A percentile compares a stretch with the other conserved stretches of the same genome.
phyloP scores from a whole-genome alignment of 2,888 invertebrate genomes.

The Tachystola acroxantha region DNA sequence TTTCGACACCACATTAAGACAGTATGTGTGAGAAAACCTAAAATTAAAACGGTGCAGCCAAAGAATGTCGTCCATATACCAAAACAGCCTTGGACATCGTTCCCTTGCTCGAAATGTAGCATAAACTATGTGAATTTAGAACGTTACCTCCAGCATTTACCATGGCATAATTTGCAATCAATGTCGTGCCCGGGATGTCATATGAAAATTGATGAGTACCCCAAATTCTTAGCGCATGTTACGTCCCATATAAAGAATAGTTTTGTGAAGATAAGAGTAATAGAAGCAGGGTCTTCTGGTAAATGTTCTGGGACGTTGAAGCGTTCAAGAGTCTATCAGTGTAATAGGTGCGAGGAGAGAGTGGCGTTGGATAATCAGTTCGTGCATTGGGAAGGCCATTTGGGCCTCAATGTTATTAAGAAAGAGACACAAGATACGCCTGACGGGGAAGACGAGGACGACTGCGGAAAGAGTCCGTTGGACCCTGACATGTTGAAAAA shows the following conservation, averaged over 20 bases:
- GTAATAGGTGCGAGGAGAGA: slow-evolving; percentile 17
- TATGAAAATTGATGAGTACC: too few species aligned
- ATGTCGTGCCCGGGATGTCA: too few species aligned
- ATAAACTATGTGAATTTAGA: too few species aligned
- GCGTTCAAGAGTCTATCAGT: too few species aligned
- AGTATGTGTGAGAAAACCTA: too few species aligned
- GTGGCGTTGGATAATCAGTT: slow-evolving; percentile 19
- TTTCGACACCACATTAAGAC: slow-evolving; percentile 21
- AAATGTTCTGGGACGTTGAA: too few species aligned
- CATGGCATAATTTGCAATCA: too few species aligned
- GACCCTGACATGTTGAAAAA: slow-evolving; percentile 8
- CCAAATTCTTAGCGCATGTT: too few species aligned
- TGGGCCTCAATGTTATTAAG: slow-evolving; percentile 10
- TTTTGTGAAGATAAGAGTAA: slow-evolving; percentile 14
- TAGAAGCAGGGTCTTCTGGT: too few species aligned
- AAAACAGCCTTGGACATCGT: slow-evolving; percentile 5
- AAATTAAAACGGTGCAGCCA: too few species aligned
- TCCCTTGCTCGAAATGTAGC: slow-evolving; percentile 28
- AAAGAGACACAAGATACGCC: slow-evolving; percentile 1
- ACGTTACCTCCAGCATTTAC: too few species aligned
- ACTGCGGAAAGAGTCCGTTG: neutral
- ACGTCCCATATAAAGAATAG: slow-evolving; percentile 21
- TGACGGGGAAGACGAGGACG: neutral
- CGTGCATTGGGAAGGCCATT: slow-evolving; percentile 40
- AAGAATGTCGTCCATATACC: too few species aligned